Evolutionary conservation across 2,113 vertebrate genomes (phyloP), one percentile per base, ranked within the genome.

Genomic region (Cacatua alba): DNA sequence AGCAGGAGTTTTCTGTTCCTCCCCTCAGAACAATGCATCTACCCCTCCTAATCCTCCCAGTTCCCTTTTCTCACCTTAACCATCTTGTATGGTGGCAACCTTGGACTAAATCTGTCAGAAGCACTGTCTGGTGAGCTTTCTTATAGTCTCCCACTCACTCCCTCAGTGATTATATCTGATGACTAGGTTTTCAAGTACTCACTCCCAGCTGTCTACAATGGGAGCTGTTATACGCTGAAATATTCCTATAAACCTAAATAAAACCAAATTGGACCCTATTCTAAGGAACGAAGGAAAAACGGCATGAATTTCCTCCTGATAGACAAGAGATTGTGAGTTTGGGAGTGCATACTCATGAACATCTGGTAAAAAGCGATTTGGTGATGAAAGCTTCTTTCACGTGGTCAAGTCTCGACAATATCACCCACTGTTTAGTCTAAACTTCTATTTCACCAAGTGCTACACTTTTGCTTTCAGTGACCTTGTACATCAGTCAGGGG

Each of bases 341-440:
- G 69, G 28, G 35, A 44, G 33, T 23, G 33, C 25, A 11, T 49
- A 35, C 48, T 79, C 1, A 0, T 71, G 88, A 79, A 92, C 77
- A 86, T 90, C 72, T 86, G 76, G 48, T 64, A 82, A 82, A 93
- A 89, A 25, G 33, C 1, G 0, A 17, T 43, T 39, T 57, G 67
- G 87, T 91, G 90, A 85, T 90, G 93, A 97, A 95, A 95, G 67
- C 83, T 92, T 89, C 77, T 69, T 90, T 93, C 83, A 52, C 4
- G 1, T 64, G 52, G 41, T 62, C 65, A 68, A 93, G 76, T 51
- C 80, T 70, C 43, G 18, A 86, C 51, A 84, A 44, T 78, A 86
- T 89, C 88, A 69, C 74, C 46, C 43, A 31, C 57, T 89, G 41
- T 95, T 95, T 79, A 93, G 88, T 46, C 92, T 95, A 53, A 93